phyloP scores from a whole-genome alignment of 30 jellyfish, hydroid and myxozoan species.

The Turritopsis rubra region DNA sequence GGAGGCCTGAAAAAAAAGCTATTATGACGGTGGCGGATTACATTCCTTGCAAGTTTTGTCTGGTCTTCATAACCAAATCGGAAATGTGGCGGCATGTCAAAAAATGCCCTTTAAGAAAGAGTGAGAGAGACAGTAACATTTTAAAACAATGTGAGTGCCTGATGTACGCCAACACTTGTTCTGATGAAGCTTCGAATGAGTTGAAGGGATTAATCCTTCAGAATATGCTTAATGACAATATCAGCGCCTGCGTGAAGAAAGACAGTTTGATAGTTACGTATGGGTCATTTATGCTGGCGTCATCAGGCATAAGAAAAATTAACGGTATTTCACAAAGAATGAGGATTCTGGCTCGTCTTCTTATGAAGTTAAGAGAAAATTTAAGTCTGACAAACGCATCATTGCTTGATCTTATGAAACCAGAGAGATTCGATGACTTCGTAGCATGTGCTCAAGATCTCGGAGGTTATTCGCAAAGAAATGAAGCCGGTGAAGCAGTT shows the following conservation, averaged over 20 bases:
- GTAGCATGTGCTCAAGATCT: constrained; percentile 29
- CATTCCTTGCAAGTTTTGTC: constrained; percentile 24
- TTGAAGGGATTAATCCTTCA: constrained; percentile 4
- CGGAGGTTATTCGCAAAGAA: constrained; percentile 18
- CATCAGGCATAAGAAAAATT: constrained; percentile 7
- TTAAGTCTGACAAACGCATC: constrained; percentile 1
- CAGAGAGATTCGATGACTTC: constrained; percentile 27
- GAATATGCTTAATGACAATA: neutral
- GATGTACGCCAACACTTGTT: neutral
- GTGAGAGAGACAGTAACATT: neutral
- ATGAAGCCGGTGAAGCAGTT: constrained; percentile 22
- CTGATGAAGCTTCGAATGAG: constrained; percentile 1
- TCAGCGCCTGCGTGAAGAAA: neutral
- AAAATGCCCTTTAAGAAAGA: neutral
- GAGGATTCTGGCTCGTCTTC: constrained; percentile 45
- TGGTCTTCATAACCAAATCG: neutral
- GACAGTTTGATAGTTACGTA: constrained; percentile 9
- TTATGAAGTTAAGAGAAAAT: constrained; percentile 22
- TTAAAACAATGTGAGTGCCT: neutral
- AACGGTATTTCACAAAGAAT: constrained; percentile 29
- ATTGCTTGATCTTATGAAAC: constrained; percentile 18
- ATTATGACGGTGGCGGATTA: neutral
- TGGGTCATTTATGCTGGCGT: constrained; percentile 17
- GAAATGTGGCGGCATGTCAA: constrained; percentile 21
- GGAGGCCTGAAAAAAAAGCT: neutral